Evolutionary conservation across 2,888 invertebrate genomes (phyloP).

Genomic region (Nephrotoma guestfalica): DNA sequence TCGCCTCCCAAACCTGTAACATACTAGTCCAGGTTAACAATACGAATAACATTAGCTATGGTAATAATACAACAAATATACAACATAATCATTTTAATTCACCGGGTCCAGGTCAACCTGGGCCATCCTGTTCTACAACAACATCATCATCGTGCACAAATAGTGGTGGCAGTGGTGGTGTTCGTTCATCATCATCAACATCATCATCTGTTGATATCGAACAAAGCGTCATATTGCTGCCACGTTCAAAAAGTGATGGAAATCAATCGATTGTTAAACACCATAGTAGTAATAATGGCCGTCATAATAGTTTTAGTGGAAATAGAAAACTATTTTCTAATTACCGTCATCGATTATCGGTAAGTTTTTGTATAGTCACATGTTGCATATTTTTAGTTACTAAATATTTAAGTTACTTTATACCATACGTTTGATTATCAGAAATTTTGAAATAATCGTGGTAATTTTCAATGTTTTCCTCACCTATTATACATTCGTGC

Average conservation of each 20-base stretch:
- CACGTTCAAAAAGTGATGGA: constrained; percentile 32
- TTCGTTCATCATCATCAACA: background rate
- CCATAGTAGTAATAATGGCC: constrained; percentile 4
- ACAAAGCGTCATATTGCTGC: constrained; percentile 40
- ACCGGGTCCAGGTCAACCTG: background rate
- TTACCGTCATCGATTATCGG: constrained; percentile 46
- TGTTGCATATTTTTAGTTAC: background rate
- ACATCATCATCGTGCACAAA: background rate
- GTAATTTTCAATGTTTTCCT: no score
- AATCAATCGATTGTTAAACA: constrained; percentile 15
- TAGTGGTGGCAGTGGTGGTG: background rate
- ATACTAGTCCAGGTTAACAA: constrained; percentile 63
- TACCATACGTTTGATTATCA: no score
- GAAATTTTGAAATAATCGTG: no score
- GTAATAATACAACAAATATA: constrained; percentile 46
- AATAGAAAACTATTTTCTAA: constrained; percentile 32
- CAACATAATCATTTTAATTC: constrained; percentile 35
- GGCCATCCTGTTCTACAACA: background rate
- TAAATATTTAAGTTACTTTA: no score
- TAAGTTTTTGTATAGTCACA: constrained; percentile 26
- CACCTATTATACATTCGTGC: no score
- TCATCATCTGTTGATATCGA: constrained; percentile 19
- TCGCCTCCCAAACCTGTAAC: constrained; percentile 64
- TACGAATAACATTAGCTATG: constrained; percentile 57
- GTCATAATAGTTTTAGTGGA: constrained; percentile 4